phyloP scores from a whole-genome alignment of 2,888 invertebrate species.

The Aphodius granarius region DNA sequence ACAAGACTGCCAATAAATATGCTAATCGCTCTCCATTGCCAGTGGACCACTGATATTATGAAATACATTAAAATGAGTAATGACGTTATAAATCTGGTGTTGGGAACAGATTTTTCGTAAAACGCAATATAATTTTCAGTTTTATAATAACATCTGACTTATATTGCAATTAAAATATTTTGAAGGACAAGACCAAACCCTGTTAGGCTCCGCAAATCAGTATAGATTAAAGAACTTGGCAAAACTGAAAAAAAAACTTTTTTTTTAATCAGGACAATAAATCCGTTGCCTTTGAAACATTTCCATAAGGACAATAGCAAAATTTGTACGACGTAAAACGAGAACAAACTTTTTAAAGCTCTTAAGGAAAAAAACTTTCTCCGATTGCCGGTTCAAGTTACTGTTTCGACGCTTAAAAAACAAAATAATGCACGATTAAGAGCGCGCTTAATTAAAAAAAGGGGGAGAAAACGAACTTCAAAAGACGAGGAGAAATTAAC shows the following conservation, averaged over 20 bases:
- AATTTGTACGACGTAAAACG: neutral
- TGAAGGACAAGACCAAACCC: no score
- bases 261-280: neutral
- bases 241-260: neutral
- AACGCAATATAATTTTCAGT: neutral
- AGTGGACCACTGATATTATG: neutral
- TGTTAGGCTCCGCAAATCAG: neutral
- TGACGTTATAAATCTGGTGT: neutral
- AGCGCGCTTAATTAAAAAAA: neutral
- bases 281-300: neutral
- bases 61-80: neutral
- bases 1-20: neutral
- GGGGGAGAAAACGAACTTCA: neutral
- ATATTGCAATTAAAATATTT: no score
- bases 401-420: neutral
- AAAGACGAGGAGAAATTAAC: neutral
- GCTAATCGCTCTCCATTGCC: neutral
- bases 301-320: neutral
- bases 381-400: neutral
- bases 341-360: neutral
- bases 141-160: neutral
- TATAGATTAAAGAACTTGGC: neutral
- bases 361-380: neutral
- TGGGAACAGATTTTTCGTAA: neutral
- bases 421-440: neutral